These are phyloP conservation scores for Poecile montanus DNA, from an alignment of 2,797 vertebrate genomes.

Conservation along the genomic window DNA sequence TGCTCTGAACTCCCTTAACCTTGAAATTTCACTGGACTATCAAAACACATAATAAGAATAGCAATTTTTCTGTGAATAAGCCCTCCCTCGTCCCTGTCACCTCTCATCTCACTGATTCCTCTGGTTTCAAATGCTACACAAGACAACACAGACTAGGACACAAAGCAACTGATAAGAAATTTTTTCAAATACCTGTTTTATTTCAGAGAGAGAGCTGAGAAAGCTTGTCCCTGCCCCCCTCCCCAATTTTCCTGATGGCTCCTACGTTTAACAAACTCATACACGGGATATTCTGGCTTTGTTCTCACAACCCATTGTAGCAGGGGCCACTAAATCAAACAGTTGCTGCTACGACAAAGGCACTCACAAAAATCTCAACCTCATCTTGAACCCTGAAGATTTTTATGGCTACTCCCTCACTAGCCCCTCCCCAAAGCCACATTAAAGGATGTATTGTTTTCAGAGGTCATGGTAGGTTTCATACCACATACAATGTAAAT, in stretches of 20 bases:
- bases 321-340: slow-evolving; percentile 80
- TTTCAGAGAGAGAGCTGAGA: background rate
- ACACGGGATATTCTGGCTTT: slow-evolving; percentile 68
- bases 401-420: slow-evolving; percentile 78
- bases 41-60: background rate
- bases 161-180: background rate
- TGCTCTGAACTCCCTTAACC: background rate
- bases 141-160: background rate
- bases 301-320: slow-evolving; percentile 75
- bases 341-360: slow-evolving; percentile 79
- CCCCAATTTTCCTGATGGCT: background rate
- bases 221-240: background rate
- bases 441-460: slow-evolving; percentile 93
- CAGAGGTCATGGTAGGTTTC: slow-evolving; percentile 88
- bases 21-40: slow-evolving; percentile 34
- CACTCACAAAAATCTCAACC: slow-evolving; percentile 79
- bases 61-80: background rate
- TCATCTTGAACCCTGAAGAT: slow-evolving; percentile 89
- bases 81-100: background rate
- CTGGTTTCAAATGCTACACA: background rate
- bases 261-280: slow-evolving; percentile 44
- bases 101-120: background rate
- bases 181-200: background rate
- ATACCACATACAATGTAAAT: slow-evolving; percentile 85
- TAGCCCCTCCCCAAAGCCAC: slow-evolving; percentile 78